Conservation (phyloP, 2,888 invertebrate species). For the Coecobrya sp. region DNA sequence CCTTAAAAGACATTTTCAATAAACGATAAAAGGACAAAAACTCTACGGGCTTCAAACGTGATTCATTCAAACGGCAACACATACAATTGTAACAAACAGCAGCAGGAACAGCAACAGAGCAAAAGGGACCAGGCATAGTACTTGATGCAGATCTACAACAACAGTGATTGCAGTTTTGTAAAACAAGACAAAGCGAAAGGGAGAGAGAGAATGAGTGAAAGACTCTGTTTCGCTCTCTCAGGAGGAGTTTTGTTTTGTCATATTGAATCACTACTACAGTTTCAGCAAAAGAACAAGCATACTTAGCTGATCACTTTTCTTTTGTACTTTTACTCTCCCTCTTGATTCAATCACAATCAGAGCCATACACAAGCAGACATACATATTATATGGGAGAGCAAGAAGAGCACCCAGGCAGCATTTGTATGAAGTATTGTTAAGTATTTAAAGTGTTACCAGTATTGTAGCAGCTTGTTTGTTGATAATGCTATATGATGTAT, state of each 20-base stretch:
- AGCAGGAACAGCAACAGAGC: not conserved
- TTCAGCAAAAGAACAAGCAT: slow-evolving; percentile 7
- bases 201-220: not conserved
- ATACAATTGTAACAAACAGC: slow-evolving; percentile 4
- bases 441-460: not conserved
- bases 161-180: slow-evolving; percentile 23
- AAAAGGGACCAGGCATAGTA: not conserved
- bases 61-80: slow-evolving; percentile 33
- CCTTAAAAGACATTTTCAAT: slow-evolving; percentile 36
- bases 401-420: not conserved
- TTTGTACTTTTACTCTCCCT: slow-evolving; percentile 12
- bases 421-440: not conserved
- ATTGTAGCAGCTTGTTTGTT: not conserved
- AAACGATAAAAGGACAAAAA: slow-evolving; percentile 49
- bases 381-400: not conserved
- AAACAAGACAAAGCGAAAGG: slow-evolving; percentile 30
- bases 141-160: not conserved
- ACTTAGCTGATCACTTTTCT: slow-evolving; percentile 38
- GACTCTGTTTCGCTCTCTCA: not conserved
- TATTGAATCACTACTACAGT: not conserved
- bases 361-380: not conserved
- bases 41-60: slow-evolving; percentile 11
- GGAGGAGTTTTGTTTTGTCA: not conserved
- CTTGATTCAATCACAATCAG: slow-evolving; percentile 45
- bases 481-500: not conserved